Evolutionary conservation across 2,888 invertebrate species (phyloP), one percentile per base, ranked within the genome.

Genomic region (Micropterix aruncella): DNA sequence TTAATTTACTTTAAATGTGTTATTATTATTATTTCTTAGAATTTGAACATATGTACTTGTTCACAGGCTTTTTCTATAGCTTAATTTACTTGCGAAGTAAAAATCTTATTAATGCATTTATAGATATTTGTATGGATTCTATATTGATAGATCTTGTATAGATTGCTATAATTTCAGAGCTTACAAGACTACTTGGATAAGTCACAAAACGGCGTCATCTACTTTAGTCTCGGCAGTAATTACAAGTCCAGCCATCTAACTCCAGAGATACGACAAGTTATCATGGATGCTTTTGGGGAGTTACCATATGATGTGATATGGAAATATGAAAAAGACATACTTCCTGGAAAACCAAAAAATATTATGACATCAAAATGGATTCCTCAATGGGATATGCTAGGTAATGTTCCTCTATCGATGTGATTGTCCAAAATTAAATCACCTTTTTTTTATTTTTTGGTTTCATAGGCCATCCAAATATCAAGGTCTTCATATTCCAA

Each of bases 341-440:
- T 57, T 3, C 52, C 53, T 12, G 50, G 52, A 38, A 47, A 53
- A 48, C 52, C 57, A 3, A 19, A 43, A 3, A 55, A 56, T 43
- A 49, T 65, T 1, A 54, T 55, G 45, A 48, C 57, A 4, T 47
- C 46, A 15, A 57, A 57, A 38, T 64, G 62, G 62, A 48, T 61
- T 14, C 62, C 63, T 0, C 63, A 63, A 48, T 54, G 58, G 41
- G 60, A 60, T 47, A 50, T 63, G 37, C 49, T 63, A 19, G 59
- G 61, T 59, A 52, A 47, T 18, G 36, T 15, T n/a, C n/a, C n/a
- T n/a, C n/a, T n/a, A n/a, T n/a, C n/a, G n/a, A n/a, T n/a, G n/a
- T n/a, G n/a, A n/a, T n/a, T n/a, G n/a, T n/a, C n/a, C n/a, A n/a
- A n/a, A n/a, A n/a, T n/a, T n/a, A n/a, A n/a, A n/a, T n/a, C n/a